Evolutionary conservation across 2,888 invertebrate genomes (phyloP).

Genomic region (Podabrus alpinus): DNA sequence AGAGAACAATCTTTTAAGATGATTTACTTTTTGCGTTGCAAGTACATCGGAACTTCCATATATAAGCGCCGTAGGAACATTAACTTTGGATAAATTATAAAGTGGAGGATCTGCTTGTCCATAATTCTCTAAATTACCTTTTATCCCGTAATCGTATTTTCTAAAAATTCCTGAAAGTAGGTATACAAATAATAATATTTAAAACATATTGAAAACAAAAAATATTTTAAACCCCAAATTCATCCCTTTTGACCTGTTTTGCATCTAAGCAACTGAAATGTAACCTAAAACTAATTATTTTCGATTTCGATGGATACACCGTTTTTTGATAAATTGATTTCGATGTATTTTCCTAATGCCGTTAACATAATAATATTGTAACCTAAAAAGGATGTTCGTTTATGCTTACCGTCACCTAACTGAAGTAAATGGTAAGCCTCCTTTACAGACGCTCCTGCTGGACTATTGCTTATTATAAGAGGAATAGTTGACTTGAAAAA

Average conservation of each 20-base stretch:
- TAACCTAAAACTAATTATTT: too few relatives aligned
- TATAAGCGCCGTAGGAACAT: neutral
- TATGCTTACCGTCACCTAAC: slow-evolving; percentile 54
- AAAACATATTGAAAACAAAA: too few relatives aligned
- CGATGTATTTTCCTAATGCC: too few relatives aligned
- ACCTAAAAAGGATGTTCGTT: too few relatives aligned
- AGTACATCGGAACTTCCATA: neutral
- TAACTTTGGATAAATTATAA: neutral
- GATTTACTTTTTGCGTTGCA: neutral
- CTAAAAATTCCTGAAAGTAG: slow-evolving; percentile 3
- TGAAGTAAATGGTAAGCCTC: slow-evolving; percentile 61
- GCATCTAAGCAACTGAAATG: too few relatives aligned
- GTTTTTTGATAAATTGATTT: too few relatives aligned
- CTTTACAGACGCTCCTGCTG: slow-evolving; percentile 53
- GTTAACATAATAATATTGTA: too few relatives aligned
- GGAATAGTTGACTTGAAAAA: neutral
- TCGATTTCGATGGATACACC: too few relatives aligned
- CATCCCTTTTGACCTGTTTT: too few relatives aligned
- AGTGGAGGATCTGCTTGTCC: neutral
- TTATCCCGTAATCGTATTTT: neutral
- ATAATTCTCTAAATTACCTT: neutral
- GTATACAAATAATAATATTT: neutral
- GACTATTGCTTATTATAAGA: slow-evolving; percentile 32
- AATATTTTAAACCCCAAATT: too few relatives aligned
- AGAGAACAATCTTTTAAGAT: neutral